Evolutionary conservation across 2,797 vertebrate genomes (phyloP).

Genomic region (Gephyroberyx darwinii): DNA sequence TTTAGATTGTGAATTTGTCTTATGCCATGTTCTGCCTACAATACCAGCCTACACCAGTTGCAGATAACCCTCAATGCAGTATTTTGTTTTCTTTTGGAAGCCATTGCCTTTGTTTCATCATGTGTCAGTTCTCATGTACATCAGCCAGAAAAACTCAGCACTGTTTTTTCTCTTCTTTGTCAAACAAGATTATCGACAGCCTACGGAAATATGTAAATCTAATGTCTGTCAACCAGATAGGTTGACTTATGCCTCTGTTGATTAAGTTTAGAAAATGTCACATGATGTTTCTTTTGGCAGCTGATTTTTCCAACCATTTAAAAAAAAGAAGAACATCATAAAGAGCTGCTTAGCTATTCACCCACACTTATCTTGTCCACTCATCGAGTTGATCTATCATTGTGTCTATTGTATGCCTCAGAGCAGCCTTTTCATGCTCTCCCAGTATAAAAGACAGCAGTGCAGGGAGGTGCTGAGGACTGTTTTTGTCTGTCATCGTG

Average conservation of each 20-base stretch:
- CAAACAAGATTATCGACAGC: constrained; percentile 22
- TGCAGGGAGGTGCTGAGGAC: constrained; percentile 78
- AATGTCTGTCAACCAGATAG: constrained; percentile 19
- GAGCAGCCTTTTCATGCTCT: constrained; percentile 79
- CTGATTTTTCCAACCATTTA: constrained; percentile 48
- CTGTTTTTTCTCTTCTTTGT: constrained; percentile 5
- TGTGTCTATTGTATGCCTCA: constrained; percentile 74
- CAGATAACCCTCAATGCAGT: background rate
- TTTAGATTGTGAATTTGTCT: constrained; percentile 15
- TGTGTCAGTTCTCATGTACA: background rate
- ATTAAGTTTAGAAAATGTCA: constrained; percentile 53
- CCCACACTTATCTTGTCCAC: constrained; percentile 76
- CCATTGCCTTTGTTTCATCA: background rate
- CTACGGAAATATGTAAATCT: background rate
- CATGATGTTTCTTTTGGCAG: constrained; percentile 28
- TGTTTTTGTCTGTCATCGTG: constrained; percentile 83
- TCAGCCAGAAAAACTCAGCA: constrained; percentile 15
- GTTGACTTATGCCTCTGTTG: constrained; percentile 18
- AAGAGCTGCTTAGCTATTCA: constrained; percentile 71
- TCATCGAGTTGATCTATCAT: constrained; percentile 75
- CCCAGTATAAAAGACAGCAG: constrained; percentile 72
- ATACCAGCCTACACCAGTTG: background rate
- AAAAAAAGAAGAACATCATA: constrained; percentile 59
- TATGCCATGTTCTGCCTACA: background rate
- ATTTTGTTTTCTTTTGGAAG: background rate